These are phyloP conservation scores for Oplegnathus fasciatus DNA, from an alignment of 2,113 vertebrate genomes.

Conservation along the genomic window DNA sequence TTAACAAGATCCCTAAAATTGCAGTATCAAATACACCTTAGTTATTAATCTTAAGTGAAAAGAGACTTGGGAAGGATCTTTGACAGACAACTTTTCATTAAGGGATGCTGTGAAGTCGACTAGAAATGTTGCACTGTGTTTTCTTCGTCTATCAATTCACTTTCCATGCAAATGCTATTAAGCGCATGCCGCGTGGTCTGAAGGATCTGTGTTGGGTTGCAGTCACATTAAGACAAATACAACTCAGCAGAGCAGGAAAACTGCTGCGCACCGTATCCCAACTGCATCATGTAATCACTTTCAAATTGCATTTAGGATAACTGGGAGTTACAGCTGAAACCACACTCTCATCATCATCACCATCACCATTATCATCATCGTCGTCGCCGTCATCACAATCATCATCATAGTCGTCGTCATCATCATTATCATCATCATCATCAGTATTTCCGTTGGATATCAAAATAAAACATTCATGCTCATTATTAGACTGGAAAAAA, in stretches of 20 bases:
- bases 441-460: neutral
- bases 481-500: neutral
- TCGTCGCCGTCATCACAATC: neutral
- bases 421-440: neutral
- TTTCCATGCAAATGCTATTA: constrained; percentile 30
- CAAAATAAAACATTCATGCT: constrained; percentile 15
- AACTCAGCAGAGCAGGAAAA: constrained; percentile 34
- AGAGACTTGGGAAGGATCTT: neutral
- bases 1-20: constrained; percentile 22
- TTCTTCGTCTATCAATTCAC: constrained; percentile 27
- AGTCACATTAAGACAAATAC: constrained; percentile 45
- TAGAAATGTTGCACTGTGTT: constrained; percentile 5
- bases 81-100: neutral
- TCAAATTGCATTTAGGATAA: constrained; percentile 39
- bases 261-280: constrained; percentile 15
- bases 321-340: constrained; percentile 18
- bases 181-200: constrained; percentile 17
- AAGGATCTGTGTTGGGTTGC: constrained; percentile 13
- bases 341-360: constrained; percentile 14
- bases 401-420: neutral
- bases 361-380: neutral
- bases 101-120: neutral
- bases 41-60: neutral
- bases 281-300: constrained; percentile 33
- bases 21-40: constrained; percentile 8